Conservation (phyloP, 1,140 invertebrate species). For the Orchestia grillus region DNA sequence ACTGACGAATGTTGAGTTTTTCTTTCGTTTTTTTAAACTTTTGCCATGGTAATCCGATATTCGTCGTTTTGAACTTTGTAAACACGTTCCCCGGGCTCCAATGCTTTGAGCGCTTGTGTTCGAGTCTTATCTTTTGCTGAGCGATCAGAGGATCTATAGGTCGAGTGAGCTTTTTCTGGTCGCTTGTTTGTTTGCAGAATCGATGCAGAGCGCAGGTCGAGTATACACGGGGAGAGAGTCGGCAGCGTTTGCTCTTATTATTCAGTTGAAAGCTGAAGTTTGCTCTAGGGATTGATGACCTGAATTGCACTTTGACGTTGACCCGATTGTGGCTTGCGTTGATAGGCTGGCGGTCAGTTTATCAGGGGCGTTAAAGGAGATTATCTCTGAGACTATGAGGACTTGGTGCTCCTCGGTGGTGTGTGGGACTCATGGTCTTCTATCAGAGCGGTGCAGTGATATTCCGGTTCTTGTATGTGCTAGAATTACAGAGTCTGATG, state of each 20-base stretch:
- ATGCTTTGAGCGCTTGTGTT: not conserved
- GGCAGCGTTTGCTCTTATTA: not conserved
- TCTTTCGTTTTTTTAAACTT: not conserved
- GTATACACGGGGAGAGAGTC: not conserved
- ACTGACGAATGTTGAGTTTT: not conserved
- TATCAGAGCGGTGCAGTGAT: not conserved
- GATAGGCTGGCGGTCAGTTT: not conserved
- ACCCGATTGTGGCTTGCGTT: not conserved
- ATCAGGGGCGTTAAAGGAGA: not conserved
- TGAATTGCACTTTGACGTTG: not conserved
- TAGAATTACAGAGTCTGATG: not conserved
- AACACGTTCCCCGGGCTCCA: not conserved
- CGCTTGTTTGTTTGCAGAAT: not conserved
- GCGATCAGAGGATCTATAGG: not conserved
- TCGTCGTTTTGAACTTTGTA: not conserved
- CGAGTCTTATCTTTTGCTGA: not conserved
- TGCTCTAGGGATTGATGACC: not conserved
- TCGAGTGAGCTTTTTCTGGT: not conserved
- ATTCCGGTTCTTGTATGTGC: too few species aligned
- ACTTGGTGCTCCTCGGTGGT: not conserved
- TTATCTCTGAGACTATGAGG: not conserved
- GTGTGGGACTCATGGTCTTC: not conserved
- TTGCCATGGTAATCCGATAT: not conserved
- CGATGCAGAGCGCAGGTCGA: not conserved
- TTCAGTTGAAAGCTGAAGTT: not conserved